Conservation (phyloP, 2,888 invertebrate genomes). For the Operophtera brumata region DNA sequence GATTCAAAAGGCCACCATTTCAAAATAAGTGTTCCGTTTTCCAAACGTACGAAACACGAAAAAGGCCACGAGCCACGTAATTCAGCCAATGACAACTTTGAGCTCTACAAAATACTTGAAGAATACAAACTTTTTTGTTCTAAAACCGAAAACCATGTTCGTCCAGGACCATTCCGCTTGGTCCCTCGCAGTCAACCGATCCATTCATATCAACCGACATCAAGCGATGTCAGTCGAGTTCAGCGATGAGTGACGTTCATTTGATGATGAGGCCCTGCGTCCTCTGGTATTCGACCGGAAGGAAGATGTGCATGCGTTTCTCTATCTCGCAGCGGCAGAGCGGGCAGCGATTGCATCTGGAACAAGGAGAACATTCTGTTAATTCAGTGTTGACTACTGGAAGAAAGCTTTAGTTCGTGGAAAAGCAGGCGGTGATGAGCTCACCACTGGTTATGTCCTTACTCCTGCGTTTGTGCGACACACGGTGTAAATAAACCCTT, state of each 20-base stretch:
- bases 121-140: not conserved
- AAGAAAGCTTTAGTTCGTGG: too few relatives aligned
- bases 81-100: not conserved
- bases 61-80: not conserved
- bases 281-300: slow-evolving; percentile 81
- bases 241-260: slow-evolving; percentile 47
- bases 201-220: slow-evolving; percentile 26
- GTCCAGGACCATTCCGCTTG: not conserved
- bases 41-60: not conserved
- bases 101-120: not conserved
- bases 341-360: slow-evolving; percentile 86
- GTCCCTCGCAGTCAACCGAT: not conserved
- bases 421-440: too few relatives aligned
- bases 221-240: slow-evolving; percentile 31
- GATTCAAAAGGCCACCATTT: slow-evolving; percentile 5
- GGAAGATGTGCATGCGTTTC: slow-evolving; percentile 85
- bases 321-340: slow-evolving; percentile 87
- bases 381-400: too few relatives aligned
- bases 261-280: slow-evolving; percentile 61
- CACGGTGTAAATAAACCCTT: too few relatives aligned
- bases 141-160: not conserved
- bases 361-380: slow-evolving; percentile 8
- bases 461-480: too few relatives aligned
- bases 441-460: too few relatives aligned
- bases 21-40: too few relatives aligned